These are phyloP conservation scores for Argyresthia albistria DNA, from an alignment of 2,888 invertebrate species.

Conservation along the genomic window DNA sequence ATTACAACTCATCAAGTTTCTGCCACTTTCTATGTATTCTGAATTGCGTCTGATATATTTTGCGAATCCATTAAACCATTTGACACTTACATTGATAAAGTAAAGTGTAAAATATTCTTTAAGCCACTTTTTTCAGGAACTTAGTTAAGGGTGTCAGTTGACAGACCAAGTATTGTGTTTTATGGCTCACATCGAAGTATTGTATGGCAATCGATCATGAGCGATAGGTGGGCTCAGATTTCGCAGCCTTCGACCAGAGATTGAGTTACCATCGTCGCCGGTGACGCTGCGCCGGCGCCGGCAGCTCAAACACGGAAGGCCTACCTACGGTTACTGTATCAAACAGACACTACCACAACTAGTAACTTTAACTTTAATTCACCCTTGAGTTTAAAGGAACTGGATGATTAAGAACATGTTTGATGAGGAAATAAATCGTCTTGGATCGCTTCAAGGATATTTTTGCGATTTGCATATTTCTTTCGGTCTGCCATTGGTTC, in stretches of 20 bases:
- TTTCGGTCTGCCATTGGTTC: neutral
- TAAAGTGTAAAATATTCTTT: too few relatives aligned
- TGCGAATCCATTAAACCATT: too few relatives aligned
- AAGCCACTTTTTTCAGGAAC: too few relatives aligned
- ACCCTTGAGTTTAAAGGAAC: neutral
- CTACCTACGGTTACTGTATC: neutral
- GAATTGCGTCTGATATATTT: too few relatives aligned
- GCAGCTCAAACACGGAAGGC: conserved; percentile 10
- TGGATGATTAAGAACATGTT: neutral
- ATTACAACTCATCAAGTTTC: too few relatives aligned
- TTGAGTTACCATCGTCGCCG: conserved; percentile 59
- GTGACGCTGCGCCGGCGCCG: conserved; percentile 50
- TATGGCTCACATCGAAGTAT: too few relatives aligned
- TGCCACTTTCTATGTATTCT: too few relatives aligned
- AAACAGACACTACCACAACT: neutral
- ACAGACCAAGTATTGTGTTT: too few relatives aligned
- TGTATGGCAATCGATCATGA: conserved; percentile 20
- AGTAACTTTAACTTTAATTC: neutral
- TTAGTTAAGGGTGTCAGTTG: too few relatives aligned
- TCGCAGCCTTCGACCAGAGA: conserved; percentile 59
- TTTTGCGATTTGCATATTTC: neutral
- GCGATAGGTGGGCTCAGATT: conserved; percentile 54
- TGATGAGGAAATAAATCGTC: neutral
- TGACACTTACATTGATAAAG: too few relatives aligned
- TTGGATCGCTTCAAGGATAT: neutral